Evolutionary conservation across 2,113 vertebrate genomes (phyloP).

Genomic region (Hirundichthys speculiger): DNA sequence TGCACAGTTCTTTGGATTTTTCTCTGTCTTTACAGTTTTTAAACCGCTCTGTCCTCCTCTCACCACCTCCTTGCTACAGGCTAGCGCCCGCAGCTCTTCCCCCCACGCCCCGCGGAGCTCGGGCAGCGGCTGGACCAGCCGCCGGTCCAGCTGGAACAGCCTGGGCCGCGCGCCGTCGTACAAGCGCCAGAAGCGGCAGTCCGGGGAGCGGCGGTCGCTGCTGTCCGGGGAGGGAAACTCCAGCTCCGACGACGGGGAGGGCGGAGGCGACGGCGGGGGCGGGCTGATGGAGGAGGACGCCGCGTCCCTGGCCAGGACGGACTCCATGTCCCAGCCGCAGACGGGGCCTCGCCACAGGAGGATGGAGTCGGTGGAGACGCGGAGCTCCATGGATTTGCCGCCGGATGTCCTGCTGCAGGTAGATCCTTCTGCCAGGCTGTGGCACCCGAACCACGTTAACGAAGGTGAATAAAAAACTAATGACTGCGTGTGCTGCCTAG

Average conservation of each 20-base stretch:
- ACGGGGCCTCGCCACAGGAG: slow-evolving; percentile 77
- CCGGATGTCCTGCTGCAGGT: slow-evolving; percentile 86
- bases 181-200: slow-evolving; percentile 87
- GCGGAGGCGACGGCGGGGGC: slow-evolving; percentile 78
- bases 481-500: no score
- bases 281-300: slow-evolving; percentile 74
- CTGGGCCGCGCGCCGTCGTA: slow-evolving; percentile 89
- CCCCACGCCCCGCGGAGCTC: slow-evolving; percentile 89
- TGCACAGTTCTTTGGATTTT: no score
- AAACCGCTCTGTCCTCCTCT: not conserved
- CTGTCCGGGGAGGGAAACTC: slow-evolving; percentile 91
- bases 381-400: slow-evolving; percentile 89
- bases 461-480: no score
- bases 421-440: not conserved
- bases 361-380: slow-evolving; percentile 90
- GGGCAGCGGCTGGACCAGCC: slow-evolving; percentile 90
- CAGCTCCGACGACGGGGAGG: slow-evolving; percentile 92
- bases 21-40: no score
- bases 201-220: slow-evolving; percentile 89
- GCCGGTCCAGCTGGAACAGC: slow-evolving; percentile 96
- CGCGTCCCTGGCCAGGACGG: slow-evolving; percentile 72
- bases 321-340: slow-evolving; percentile 81
- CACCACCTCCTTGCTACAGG: slow-evolving; percentile 69
- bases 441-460: not conserved
- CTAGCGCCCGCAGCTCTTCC: slow-evolving; percentile 87